Evolutionary conservation across 2,113 vertebrate genomes (phyloP).

Genomic region (Heterotilapia buettikoferi): DNA sequence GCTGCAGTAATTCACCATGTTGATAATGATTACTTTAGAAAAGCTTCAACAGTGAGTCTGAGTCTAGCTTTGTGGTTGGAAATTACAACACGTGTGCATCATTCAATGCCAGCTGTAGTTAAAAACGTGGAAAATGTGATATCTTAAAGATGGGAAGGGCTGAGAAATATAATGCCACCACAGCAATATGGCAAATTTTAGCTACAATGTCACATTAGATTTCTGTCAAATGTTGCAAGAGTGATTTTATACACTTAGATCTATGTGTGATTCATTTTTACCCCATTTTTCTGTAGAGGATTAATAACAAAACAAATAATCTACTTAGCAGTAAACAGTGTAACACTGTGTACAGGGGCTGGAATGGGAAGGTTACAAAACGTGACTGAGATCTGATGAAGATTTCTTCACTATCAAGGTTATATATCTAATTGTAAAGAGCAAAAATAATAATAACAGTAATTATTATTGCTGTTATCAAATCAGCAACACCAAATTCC

Average conservation of each 20-base stretch:
- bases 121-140: background rate
- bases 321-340: background rate
- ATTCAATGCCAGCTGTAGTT: background rate
- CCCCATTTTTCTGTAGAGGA: background rate
- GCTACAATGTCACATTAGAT: background rate
- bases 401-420: background rate
- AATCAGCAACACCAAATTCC: background rate
- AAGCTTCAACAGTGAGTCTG: background rate
- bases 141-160: background rate
- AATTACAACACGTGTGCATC: background rate
- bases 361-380: background rate
- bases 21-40: background rate
- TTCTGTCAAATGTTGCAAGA: background rate
- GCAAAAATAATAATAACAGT: background rate
- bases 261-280: background rate
- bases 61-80: background rate
- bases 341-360: background rate
- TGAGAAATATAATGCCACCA: background rate
- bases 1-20: background rate
- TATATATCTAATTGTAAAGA: background rate
- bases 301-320: background rate
- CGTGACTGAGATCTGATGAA: background rate
- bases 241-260: background rate
- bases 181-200: background rate
- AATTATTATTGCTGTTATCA: background rate